Evolutionary conservation across 2,113 vertebrate genomes (phyloP), one percentile per base, ranked within the genome.

Genomic region (Daphoenositta chrysoptera): DNA sequence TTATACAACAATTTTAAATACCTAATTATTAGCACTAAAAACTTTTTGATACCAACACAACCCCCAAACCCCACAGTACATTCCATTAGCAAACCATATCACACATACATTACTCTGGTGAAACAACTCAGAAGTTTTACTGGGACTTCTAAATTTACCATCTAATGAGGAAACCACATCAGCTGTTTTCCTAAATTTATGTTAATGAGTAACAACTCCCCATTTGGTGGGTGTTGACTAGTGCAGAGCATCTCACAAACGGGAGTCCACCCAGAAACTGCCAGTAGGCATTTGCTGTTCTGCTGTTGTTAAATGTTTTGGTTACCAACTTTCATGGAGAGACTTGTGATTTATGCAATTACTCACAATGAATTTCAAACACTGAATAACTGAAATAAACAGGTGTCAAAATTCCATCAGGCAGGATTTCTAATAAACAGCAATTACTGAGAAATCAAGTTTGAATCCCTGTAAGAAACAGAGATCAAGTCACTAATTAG

Each of bases 1-100:
- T n/a, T 93, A 84, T 68, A 56, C 27, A 76, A 81, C 13, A 31
- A 42, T 21, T 81, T 71, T 4, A 70, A 78, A 24, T 72, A 61
- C 26, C 54, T 86, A 54, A 61, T 93, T 53, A 69, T 78, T 79
- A 63, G 37, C 42, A 87, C 21, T 11, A 31, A 72, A 73, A 65
- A 2, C 24, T 11, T 80, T 64, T 37, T 68, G 44, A 50, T 66
- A 91, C 11, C 57, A 84, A 63, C 15, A 48, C 16, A 47, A 40
- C 0, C 1, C 18, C 27, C 21, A 39, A 66, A 39, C 10, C 20
- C 44, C 21, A 26, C 4, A 37, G 56, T 0, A 48, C 4, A 54
- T n/a, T 50, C n/a, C 23, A 51, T 39, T 15, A 73, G 42, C 28
- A 69, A 77, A 60, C 15, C 73, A 57, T 16, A 42, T 37, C 76